These are phyloP conservation scores for Cephus sareptanus DNA, from an alignment of 2,888 invertebrate genomes.

Conservation along the genomic window DNA sequence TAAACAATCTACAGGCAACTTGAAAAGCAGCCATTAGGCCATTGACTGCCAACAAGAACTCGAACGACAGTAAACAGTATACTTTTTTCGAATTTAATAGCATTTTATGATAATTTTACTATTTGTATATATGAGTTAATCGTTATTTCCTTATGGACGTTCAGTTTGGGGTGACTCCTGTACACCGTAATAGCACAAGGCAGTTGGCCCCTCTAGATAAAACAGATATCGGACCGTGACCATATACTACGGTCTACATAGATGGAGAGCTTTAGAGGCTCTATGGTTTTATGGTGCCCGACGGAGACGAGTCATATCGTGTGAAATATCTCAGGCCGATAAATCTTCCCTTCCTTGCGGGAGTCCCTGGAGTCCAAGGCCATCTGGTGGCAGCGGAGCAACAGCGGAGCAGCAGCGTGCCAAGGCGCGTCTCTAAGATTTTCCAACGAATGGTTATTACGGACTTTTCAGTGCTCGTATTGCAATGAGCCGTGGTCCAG, in stretches of 20 bases:
- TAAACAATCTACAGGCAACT: not conserved
- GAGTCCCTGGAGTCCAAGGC: not conserved
- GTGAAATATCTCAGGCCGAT: not conserved
- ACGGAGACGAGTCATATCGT: not conserved
- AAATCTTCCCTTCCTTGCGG: not conserved
- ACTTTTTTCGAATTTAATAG: not conserved
- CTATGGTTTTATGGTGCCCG: not conserved
- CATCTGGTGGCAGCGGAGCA: not conserved
- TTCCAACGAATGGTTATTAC: conserved; percentile 16
- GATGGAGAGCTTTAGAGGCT: not conserved
- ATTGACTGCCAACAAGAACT: not conserved
- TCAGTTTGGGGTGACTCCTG: not conserved
- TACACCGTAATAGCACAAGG: not conserved
- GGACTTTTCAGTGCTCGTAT: conserved; percentile 17
- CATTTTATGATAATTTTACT: not conserved
- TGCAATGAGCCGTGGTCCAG: conserved; percentile 20
- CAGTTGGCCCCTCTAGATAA: not conserved
- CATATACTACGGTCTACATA: not conserved
- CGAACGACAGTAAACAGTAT: not conserved
- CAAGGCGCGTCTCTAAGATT: not conserved
- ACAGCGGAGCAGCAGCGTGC: not conserved
- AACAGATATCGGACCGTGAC: not conserved
- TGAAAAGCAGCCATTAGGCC: not conserved
- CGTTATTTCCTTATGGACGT: not conserved
- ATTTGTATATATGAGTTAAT: too few relatives aligned